Evolutionary conservation across 1,140 invertebrate species (phyloP), one percentile per base, ranked within the genome.

Genomic region (Habropoda laboriosa): DNA sequence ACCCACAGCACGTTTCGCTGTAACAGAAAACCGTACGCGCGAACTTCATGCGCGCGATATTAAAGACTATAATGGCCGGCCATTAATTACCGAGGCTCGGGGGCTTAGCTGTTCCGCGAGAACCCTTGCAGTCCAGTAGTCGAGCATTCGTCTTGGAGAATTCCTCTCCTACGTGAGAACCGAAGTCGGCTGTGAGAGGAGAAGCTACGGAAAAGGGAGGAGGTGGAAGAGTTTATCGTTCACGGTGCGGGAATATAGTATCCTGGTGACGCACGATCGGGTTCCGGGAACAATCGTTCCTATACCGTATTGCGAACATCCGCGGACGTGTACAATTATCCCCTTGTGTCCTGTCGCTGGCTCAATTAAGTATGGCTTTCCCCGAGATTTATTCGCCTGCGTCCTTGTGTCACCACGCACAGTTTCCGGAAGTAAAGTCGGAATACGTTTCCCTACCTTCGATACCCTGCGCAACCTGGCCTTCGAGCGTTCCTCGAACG

Each of bases 81-180:
- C 87, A 92, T 92, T 92, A 92, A 92, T 92, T 92, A 92, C 81
- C 74, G 64, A n/a, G 55, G 38, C 51, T 57, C 77, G 55, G 27
- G n/a, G 81, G 74, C 75, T 81, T 55, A 51, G 77, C 81, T 51
- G 61, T 66, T 66, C 78, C 78, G 55, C 83, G 78, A 80, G 83
- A 84, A 84, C 73, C 78, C 82, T 71, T 38, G 74, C 78, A 80
- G 78, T 80, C 77, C 80, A 81, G 86, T 88, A 87, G 83, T 89
- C 82, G 85, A 60, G 83, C 89, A 90, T 92, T 85, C 83, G 88
- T 90, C 90, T 90, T 89, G 75, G 79, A 83, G 90, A 89, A 92
- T 91, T 92, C 89, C 91, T 89, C 90, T 89, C 88, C 86, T 87
- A 85, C 83, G 90, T 90, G 91, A 91, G 90, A 88, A 90, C 89